Evolutionary conservation across 1,140 invertebrate genomes (phyloP), one percentile per base, ranked within the genome.

Genomic region (Probaryconus sp.): DNA sequence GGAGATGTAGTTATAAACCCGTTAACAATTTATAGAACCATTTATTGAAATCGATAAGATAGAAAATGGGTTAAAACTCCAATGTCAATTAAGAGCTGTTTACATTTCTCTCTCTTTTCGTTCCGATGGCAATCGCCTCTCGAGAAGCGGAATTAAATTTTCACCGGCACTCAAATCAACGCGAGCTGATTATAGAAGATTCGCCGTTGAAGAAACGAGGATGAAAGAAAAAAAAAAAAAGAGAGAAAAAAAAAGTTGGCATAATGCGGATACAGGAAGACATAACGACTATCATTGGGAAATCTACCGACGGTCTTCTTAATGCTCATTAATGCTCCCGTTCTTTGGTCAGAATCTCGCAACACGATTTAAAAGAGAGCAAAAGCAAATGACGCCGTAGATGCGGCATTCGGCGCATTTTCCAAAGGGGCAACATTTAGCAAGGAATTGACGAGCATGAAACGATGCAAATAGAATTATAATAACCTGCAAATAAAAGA

Each of bases 401-500:
- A 58, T 55, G 1, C 26, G 45, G 24, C 24, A 35, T 50, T 50
- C 28, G 14, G 28, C 45, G 28, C 24, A 5, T 35, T 60, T 6
- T 6, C 24, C 31, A n/a, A n/a, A n/a, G n/a, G 63, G 13, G 21
- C 20, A 35, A 24, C 30, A 30, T 24, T 53, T 50, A 55, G 20
- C 37, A 9, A 30, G 17, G 55, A 26, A 47, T 33, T 43, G 43
- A 56, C 51, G 51, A 53, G 14, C 10, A 10, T 17, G 37, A n/a
- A 53, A 38, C 38, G 65, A 47, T 42, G 45, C 28, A 60, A 60
- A 61, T 47, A 58, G 55, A 69, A 42, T 61, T 61, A 69, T 60
- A 64, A 64, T 64, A 69, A 60, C 38, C 48, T 14, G 47, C 31
- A 53, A 69, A 69, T 68, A 68, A 68, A 68, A 68, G 45, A 58